Evolutionary conservation across 2,113 vertebrate species (phyloP), one percentile per base, ranked within the genome.

Genomic region (Oenanthe oenanthe): DNA sequence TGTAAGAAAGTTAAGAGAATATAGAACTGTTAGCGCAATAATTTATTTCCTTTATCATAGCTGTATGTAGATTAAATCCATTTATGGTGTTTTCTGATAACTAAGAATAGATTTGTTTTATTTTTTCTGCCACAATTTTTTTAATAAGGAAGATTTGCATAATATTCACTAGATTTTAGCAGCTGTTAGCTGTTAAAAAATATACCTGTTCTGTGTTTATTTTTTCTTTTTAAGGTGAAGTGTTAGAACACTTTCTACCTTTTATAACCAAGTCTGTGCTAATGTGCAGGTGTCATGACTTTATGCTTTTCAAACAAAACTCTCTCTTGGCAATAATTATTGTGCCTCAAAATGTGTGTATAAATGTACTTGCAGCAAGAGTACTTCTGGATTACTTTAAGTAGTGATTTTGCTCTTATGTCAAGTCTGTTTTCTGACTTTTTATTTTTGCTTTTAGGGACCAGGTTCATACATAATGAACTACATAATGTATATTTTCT

Each of bases 401-500:
- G 9, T 63, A 43, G 10, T 92, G 28, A 53, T 60, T 85, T 82
- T 93, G 34, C 14, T 78, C 45, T n/a, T 72, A 9, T 7, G 6
- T 75, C 31, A 47, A n/a, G 57, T 78, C 15, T 42, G 4, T 77
- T 63, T 94, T 67, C 22, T 83, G 18, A 94, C 22, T 5, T 50
- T 62, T 43, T 73, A 1, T 85, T 89, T 95, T 72, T 82, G 36
- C 63, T 94, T 96, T 77, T 93, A 99, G 99, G 99, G 99, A 42
- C 99, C 99, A 5, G 99, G 99, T 76, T 99, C 99, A 14, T 99
- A 99, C 91, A 99, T 99, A 96, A 99, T 99, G 99, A 99, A 99
- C 98, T 99, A 99, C 93, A 99, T 99, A 97, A 99, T 99, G 99
- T 99, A 99, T 91, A 99, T 99, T 86, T 99, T 99, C 97, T 99